phyloP scores from a whole-genome alignment of 2,888 invertebrate species.

The Balanococcus diminutus region DNA sequence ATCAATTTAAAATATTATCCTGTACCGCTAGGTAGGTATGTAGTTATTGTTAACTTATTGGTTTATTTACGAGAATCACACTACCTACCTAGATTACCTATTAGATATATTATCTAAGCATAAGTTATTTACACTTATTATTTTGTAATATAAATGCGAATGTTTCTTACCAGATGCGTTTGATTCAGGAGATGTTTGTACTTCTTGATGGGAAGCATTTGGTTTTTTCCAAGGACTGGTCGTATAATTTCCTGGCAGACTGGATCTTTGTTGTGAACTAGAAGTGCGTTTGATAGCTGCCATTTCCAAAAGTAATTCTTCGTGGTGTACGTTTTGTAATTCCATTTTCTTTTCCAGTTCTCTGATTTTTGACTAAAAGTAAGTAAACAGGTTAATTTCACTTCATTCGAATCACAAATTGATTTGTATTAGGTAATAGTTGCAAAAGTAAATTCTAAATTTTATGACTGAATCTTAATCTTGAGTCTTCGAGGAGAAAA shows the following conservation, averaged over 20 bases:
- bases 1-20: background rate
- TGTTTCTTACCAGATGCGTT: constrained; percentile 58
- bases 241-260: constrained; percentile 9
- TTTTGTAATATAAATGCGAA: background rate
- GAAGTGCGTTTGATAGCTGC: constrained; percentile 68
- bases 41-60: too few relatives aligned
- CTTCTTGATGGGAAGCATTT: constrained; percentile 58
- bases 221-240: constrained; percentile 57
- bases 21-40: too few relatives aligned
- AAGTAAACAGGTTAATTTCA: background rate
- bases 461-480: too few relatives aligned
- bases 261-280: constrained; percentile 49
- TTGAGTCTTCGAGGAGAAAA: too few relatives aligned
- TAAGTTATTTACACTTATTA: too few relatives aligned
- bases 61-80: too few relatives aligned
- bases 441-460: too few relatives aligned
- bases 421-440: too few relatives aligned
- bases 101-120: background rate
- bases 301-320: constrained; percentile 87
- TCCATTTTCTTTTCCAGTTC: constrained; percentile 91
- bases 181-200: constrained; percentile 60
- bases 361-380: constrained; percentile 76
- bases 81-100: background rate
- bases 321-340: constrained; percentile 73
- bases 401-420: too few relatives aligned